A percentile compares a stretch with the other conserved stretches of the same genome.
Evolutionary conservation across 1,140 invertebrate genomes (phyloP).

Genomic region (Conopomorpha cramerella): DNA sequence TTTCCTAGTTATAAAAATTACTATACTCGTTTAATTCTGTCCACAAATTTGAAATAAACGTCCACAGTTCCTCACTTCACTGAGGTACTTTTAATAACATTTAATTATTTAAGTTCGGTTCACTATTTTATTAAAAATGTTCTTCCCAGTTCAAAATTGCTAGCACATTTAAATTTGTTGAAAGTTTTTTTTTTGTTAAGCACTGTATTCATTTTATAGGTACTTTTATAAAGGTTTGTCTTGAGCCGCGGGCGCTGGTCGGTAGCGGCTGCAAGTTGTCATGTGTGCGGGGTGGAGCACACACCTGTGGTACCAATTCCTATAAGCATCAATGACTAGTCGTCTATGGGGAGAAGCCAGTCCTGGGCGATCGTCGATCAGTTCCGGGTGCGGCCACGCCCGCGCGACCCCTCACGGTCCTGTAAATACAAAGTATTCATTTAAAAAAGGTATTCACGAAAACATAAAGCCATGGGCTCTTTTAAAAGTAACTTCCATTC

Average conservation of each 20-base stretch:
- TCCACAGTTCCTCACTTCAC: slow-evolving; percentile 44
- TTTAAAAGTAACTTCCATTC: too few relatives aligned
- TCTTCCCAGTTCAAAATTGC: slow-evolving; percentile 47
- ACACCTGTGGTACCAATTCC: slow-evolving; percentile 41
- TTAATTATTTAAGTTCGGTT: slow-evolving; percentile 49
- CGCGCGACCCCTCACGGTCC: slow-evolving; percentile 52
- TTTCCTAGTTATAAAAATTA: slow-evolving; percentile 55
- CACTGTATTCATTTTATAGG: too few relatives aligned
- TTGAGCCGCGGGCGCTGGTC: too few relatives aligned
- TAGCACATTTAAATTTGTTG: slow-evolving; percentile 58
- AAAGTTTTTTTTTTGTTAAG: slow-evolving; percentile 45
- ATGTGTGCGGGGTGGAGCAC: too few relatives aligned
- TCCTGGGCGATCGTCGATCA: slow-evolving; percentile 34
- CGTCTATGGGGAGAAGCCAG: slow-evolving; percentile 58
- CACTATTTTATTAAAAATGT: slow-evolving; percentile 51
- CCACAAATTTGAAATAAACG: slow-evolving; percentile 56
- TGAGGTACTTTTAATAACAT: slow-evolving; percentile 28
- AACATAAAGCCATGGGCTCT: too few relatives aligned
- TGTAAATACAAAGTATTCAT: slow-evolving; percentile 20
- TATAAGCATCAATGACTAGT: slow-evolving; percentile 44
- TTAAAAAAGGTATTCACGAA: slow-evolving; percentile 2
- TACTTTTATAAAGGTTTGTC: too few relatives aligned
- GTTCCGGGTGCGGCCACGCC: slow-evolving; percentile 44
- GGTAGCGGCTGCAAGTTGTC: too few relatives aligned
- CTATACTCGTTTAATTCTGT: slow-evolving; percentile 50